These are phyloP conservation scores for Phalera bucephala DNA, from an alignment of 2,888 invertebrate species.

Conservation along the genomic window DNA sequence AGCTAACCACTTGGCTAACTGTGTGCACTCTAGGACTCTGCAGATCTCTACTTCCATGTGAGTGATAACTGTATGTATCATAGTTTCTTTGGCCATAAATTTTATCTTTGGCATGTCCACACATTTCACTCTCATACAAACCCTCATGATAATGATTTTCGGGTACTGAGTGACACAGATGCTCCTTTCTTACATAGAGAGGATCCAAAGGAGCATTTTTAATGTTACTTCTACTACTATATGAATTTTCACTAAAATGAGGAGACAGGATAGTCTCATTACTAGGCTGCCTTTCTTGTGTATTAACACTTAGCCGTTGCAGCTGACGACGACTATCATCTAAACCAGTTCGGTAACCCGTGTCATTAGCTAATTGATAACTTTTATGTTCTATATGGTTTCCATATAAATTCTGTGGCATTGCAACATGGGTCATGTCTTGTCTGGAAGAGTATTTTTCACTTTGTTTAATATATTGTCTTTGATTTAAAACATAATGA, in stretches of 20 bases:
- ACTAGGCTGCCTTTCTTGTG: slow-evolving; percentile 64
- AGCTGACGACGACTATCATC: slow-evolving; percentile 61
- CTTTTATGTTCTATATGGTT: slow-evolving; percentile 55
- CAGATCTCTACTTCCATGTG: slow-evolving; percentile 60
- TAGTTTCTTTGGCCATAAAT: slow-evolving; percentile 67
- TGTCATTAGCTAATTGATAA: slow-evolving; percentile 56
- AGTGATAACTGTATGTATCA: slow-evolving; percentile 69
- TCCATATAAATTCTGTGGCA: slow-evolving; percentile 54
- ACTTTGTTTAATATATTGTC: slow-evolving; percentile 56
- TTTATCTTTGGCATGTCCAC: slow-evolving; percentile 69
- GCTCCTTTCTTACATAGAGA: slow-evolving; percentile 62
- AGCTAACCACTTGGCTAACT: slow-evolving; percentile 74
- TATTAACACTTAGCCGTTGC: slow-evolving; percentile 68
- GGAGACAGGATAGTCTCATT: slow-evolving; percentile 61
- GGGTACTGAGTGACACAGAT: slow-evolving; percentile 54
- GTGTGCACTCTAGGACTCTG: slow-evolving; percentile 68
- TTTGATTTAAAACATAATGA: slow-evolving; percentile 51
- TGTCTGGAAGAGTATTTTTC: slow-evolving; percentile 66
- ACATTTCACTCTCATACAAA: slow-evolving; percentile 64
- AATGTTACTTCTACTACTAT: slow-evolving; percentile 50
- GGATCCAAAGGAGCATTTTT: slow-evolving; percentile 63
- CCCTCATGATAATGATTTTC: slow-evolving; percentile 68
- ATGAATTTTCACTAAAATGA: slow-evolving; percentile 61
- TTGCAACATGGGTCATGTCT: slow-evolving; percentile 51
- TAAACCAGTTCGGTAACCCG: slow-evolving; percentile 55